Conservation (phyloP, 2,888 invertebrate species). For the Scaptomyza tumidula region DNA sequence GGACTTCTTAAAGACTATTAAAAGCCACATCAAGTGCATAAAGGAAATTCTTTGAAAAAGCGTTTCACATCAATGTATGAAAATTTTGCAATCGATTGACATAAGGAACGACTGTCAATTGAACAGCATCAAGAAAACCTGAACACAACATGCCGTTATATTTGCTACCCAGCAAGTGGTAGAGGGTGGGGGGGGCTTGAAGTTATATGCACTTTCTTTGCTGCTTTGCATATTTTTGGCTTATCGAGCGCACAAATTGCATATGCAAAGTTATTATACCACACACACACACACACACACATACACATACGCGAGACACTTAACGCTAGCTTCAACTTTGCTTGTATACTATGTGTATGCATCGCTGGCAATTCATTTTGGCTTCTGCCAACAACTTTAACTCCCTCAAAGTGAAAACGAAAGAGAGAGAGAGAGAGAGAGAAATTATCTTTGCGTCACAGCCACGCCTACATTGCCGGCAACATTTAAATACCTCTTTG, state of each 20-base stretch:
- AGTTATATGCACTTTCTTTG: conserved; percentile 17
- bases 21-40: background rate
- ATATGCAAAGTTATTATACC: conserved; percentile 67
- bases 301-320: conserved; percentile 24
- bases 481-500: conserved; percentile 39
- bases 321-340: conserved; percentile 33
- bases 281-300: conserved; percentile 32
- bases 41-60: background rate
- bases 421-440: conserved; percentile 20
- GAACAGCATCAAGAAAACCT: conserved; percentile 15
- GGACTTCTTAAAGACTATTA: background rate
- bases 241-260: conserved; percentile 70
- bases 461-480: conserved; percentile 51
- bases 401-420: conserved; percentile 23
- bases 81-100: conserved; percentile 23
- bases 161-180: background rate
- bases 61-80: conserved; percentile 3
- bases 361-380: conserved; percentile 65
- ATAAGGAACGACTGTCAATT: conserved; percentile 51
- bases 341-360: background rate
- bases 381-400: conserved; percentile 30
- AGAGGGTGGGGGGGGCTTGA: background rate
- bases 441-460: conserved; percentile 69
- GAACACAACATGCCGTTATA: background rate
- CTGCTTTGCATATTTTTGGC: conserved; percentile 71